Evolutionary conservation across 2,888 invertebrate species (phyloP).

Genomic region (Drosophila hamatofila): DNA sequence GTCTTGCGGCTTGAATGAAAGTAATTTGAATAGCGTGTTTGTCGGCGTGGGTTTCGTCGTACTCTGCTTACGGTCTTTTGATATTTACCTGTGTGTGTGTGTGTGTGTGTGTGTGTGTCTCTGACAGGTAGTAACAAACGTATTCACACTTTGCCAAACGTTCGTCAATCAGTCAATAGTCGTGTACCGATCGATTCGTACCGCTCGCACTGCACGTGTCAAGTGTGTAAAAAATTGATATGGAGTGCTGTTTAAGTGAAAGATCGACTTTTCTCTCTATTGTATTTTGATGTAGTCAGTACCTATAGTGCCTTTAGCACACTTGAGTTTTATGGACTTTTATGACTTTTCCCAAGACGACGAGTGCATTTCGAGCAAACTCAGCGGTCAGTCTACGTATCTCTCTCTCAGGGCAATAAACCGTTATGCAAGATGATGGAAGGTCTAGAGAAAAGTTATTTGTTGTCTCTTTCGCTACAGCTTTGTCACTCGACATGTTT

Average conservation of each 20-base stretch:
- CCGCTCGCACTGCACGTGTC: slow-evolving; percentile 60
- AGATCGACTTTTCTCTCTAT: slow-evolving; percentile 31
- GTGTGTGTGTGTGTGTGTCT: slow-evolving; percentile 29
- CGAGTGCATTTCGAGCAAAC: slow-evolving; percentile 44
- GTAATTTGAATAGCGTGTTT: slow-evolving; percentile 68
- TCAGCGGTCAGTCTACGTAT: slow-evolving; percentile 42
- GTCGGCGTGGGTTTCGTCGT: slow-evolving; percentile 45
- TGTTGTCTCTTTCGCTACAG: slow-evolving; percentile 16
- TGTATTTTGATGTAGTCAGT: slow-evolving; percentile 26
- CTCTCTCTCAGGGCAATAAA: slow-evolving; percentile 29
- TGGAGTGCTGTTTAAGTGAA: slow-evolving; percentile 22
- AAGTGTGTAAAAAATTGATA: slow-evolving; percentile 48
- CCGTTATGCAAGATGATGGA: slow-evolving; percentile 65
- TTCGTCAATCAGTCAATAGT: slow-evolving; percentile 24
- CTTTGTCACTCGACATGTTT: slow-evolving; percentile 45
- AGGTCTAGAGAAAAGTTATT: slow-evolving; percentile 30
- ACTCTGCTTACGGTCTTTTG: slow-evolving; percentile 11
- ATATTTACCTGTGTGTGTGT: slow-evolving; percentile 49
- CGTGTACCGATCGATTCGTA: slow-evolving; percentile 28
- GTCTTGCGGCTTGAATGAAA: slow-evolving; percentile 65
- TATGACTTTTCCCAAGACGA: slow-evolving; percentile 36
- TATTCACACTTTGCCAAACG: slow-evolving; percentile 58
- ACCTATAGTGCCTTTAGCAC: slow-evolving; percentile 45
- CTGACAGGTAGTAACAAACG: slow-evolving; percentile 54
- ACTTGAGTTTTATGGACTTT: slow-evolving; percentile 54